phyloP scores from a whole-genome alignment of 2,797 vertebrate species.

The Sebastes umbrosus region DNA sequence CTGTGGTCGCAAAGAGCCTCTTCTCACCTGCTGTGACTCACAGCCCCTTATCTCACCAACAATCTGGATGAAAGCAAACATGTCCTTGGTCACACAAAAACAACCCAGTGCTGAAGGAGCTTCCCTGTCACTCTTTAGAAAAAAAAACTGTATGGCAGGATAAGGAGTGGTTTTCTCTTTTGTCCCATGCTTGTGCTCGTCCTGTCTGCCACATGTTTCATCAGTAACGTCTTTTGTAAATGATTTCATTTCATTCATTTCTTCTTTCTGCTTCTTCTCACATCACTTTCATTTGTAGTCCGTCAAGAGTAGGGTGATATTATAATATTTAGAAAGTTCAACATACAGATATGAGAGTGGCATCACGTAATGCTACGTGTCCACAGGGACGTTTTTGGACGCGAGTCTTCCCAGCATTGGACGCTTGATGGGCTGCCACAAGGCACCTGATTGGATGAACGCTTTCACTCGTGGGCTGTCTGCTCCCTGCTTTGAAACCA shows the following conservation, averaged over 20 bases:
- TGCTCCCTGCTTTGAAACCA: no score
- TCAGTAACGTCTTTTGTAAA: not conserved
- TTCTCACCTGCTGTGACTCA: conserved; percentile 7
- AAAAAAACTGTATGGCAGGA: not conserved
- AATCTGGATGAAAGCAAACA: conserved; percentile 16
- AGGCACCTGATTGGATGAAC: no score
- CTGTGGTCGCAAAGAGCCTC: conserved; percentile 4
- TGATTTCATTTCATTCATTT: not conserved
- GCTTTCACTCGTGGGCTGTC: no score
- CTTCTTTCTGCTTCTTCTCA: not conserved
- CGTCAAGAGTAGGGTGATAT: not conserved
- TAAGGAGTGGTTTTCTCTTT: not conserved
- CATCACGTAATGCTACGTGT: not conserved
- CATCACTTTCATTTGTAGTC: not conserved
- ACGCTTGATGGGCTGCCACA: no score
- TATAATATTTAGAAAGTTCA: not conserved
- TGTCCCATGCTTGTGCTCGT: not conserved
- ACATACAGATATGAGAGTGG: not conserved
- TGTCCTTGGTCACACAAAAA: not conserved
- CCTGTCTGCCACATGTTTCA: no score
- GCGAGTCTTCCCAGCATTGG: not conserved
- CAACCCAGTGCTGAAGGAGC: not conserved
- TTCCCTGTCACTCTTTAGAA: not conserved
- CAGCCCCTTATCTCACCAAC: not conserved
- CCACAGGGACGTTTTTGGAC: not conserved